A percentile compares a stretch with the other conserved stretches of the same genome.
These are phyloP conservation scores for Alentia gelatinosa DNA, from an alignment of 2,888 invertebrate genomes.

Conservation along the genomic window DNA sequence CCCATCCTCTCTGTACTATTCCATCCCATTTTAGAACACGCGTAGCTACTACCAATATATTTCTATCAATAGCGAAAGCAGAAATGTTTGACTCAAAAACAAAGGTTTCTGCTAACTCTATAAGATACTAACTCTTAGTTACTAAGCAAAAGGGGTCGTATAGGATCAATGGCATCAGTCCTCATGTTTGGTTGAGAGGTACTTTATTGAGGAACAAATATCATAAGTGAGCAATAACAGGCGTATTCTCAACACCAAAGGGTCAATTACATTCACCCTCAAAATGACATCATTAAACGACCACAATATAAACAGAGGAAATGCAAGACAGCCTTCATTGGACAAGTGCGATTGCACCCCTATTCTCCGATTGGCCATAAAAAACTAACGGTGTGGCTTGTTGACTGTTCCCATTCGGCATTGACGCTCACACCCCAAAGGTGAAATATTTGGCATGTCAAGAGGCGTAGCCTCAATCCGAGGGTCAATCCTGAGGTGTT, in stretches of 20 bases:
- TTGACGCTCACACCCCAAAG: not conserved
- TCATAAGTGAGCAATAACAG: not conserved
- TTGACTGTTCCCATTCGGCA: constrained; percentile 4
- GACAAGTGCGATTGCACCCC: not conserved
- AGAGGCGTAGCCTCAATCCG: constrained; percentile 8
- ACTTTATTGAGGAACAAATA: constrained; percentile 44
- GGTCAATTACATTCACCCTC: not conserved
- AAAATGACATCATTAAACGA: not conserved
- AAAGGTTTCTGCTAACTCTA: too few species aligned
- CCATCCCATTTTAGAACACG: too few species aligned
- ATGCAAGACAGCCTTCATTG: not conserved
- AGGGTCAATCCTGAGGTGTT: not conserved
- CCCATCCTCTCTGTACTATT: too few species aligned
- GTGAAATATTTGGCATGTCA: constrained; percentile 9
- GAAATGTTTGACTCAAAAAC: too few species aligned
- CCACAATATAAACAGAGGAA: not conserved
- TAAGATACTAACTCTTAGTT: too few species aligned
- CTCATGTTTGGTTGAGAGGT: too few species aligned
- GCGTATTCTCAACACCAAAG: not conserved
- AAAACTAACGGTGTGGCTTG: constrained; percentile 8
- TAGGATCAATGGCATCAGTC: too few species aligned
- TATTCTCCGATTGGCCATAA: not conserved
- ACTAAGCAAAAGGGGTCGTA: too few species aligned
- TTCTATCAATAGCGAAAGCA: too few species aligned
- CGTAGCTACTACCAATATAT: too few species aligned